These are phyloP conservation scores for Pachymerium ferrugineum DNA, from an alignment of 2,888 invertebrate genomes.

Conservation along the genomic window DNA sequence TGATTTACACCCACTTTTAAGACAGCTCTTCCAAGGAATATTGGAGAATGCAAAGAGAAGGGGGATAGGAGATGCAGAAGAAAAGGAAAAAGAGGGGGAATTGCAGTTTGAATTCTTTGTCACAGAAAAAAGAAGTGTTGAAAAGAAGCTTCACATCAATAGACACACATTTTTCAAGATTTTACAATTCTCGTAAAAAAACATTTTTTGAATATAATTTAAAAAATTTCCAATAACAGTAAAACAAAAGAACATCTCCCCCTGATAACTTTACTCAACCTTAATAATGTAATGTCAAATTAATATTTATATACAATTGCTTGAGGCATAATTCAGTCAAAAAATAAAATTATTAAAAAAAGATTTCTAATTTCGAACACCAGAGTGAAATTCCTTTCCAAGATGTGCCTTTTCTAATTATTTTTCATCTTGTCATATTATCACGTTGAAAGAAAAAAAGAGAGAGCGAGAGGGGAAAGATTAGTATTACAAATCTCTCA, in stretches of 20 bases:
- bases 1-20: not conserved
- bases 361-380: not conserved
- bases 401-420: not conserved
- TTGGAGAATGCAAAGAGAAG: not conserved
- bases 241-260: no score
- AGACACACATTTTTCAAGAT: not conserved
- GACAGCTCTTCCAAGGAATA: not conserved
- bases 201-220: no score
- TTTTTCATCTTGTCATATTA: slow-evolving; percentile 28
- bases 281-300: slow-evolving; percentile 11
- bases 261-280: not conserved
- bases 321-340: not conserved
- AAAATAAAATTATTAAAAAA: not conserved
- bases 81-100: not conserved
- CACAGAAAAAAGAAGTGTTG: no score
- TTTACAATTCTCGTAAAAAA: no score
- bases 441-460: slow-evolving; percentile 5
- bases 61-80: no score
- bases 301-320: slow-evolving; percentile 10
- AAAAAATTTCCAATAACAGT: no score
- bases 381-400: not conserved
- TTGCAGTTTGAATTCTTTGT: not conserved
- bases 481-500: slow-evolving; percentile 27
- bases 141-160: not conserved
- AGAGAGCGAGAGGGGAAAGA: not conserved